These are phyloP conservation scores for Podarcis raffonei DNA, from an alignment of 2,113 vertebrate species.

Conservation along the genomic window DNA sequence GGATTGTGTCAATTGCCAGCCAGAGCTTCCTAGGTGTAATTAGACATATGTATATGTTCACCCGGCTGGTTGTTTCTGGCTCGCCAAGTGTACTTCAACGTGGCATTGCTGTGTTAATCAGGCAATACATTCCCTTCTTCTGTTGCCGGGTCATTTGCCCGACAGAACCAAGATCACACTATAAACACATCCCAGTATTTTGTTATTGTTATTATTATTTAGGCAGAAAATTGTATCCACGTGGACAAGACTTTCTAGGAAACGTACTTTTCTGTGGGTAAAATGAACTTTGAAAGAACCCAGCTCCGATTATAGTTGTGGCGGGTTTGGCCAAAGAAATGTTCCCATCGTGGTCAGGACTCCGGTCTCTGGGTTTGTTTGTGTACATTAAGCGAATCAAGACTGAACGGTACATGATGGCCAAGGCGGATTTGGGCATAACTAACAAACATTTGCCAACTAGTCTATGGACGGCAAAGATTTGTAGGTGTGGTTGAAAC, in stretches of 20 bases:
- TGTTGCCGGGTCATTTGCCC: slow-evolving; percentile 10
- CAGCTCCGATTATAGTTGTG: background rate
- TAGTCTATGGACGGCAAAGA: background rate
- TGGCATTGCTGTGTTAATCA: background rate
- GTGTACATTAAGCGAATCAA: slow-evolving; percentile 27
- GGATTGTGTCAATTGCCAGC: background rate
- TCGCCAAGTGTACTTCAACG: background rate
- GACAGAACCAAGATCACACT: slow-evolving; percentile 17
- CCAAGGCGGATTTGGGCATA: background rate
- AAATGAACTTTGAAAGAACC: slow-evolving; percentile 31
- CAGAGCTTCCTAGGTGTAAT: background rate
- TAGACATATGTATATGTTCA: fast-evolving
- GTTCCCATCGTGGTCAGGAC: background rate
- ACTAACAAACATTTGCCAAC: background rate
- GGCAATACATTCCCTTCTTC: background rate
- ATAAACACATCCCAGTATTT: slow-evolving; percentile 39
- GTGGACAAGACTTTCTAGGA: background rate
- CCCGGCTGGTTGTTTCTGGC: background rate
- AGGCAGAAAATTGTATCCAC: background rate
- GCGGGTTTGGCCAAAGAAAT: background rate
- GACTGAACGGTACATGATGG: background rate
- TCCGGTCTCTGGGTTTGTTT: background rate
- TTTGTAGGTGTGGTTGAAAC: background rate
- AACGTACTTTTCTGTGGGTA: slow-evolving; percentile 31
- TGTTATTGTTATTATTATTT: background rate